Evolutionary conservation across 2,797 vertebrate species (phyloP).

Genomic region (Oreochromis grahami): DNA sequence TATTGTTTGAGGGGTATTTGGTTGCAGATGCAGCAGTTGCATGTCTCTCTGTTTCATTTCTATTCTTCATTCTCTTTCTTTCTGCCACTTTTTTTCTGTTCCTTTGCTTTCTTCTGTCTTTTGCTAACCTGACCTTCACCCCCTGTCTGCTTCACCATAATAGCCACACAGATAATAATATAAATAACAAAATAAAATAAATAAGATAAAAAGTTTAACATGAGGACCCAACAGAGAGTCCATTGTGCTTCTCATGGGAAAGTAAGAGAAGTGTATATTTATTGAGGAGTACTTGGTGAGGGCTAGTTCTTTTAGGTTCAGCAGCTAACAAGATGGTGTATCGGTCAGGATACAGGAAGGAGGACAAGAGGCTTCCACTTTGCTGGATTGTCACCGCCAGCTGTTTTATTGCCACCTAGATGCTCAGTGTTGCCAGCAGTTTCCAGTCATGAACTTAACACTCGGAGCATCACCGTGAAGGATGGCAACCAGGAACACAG

Average conservation of each 20-base stretch:
- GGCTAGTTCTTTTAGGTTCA: too few species aligned
- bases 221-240: not conserved
- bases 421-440: too few species aligned
- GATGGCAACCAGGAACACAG: too few species aligned
- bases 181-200: not conserved
- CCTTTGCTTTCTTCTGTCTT: not conserved
- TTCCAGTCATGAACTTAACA: too few species aligned
- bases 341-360: too few species aligned
- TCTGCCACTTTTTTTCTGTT: not conserved
- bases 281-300: too few species aligned
- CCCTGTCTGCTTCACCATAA: not conserved
- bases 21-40: not conserved
- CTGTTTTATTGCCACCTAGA: too few species aligned
- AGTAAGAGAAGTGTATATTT: not conserved
- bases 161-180: not conserved
- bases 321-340: too few species aligned
- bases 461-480: too few species aligned
- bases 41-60: not conserved
- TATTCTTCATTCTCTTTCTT: not conserved
- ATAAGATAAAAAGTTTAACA: not conserved
- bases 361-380: too few species aligned
- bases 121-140: not conserved
- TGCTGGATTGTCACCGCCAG: too few species aligned
- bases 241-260: not conserved
- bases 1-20: not conserved